Base-by-base conservation (phyloP, 2,113 vertebrate species). In the Hippocampus zosterae region DNA sequence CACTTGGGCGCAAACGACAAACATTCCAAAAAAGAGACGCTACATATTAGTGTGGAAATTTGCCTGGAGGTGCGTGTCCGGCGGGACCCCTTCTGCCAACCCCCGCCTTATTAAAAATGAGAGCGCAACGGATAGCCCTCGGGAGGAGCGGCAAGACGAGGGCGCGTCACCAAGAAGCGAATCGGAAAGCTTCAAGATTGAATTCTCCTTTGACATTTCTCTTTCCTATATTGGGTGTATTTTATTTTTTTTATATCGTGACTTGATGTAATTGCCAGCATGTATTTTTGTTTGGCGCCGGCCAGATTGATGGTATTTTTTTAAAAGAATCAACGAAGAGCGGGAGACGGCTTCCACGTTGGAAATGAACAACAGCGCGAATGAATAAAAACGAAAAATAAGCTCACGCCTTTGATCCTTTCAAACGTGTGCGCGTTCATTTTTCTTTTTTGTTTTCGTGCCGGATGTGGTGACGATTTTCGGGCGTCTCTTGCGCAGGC, bases 401-500 rank as follows among this genome's bases (percentile, higher is more conserved):
- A 40, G 52, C 1, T n/a, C 25, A 1, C 12, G 33, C 33, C 5
- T 46, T 46, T 46, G 12, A 46, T 5, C 15, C 44, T 15, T 52
- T 52, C 5, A 7, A 52, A 52, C 3, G 6, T 2, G 5, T 3
- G 23, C 23, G 5, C 3, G 18, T 29, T 33, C 3, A 27, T 27
- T 27, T 27, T 27, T 27, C 2, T 33, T 56, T 42, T 27, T 72
- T 71, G 37, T 73, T 65, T 52, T 33, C 33, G 33, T 37, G 5
- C 33, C 1, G 33, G 33, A 37, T 6, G 33, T 0, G 0, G 33
- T 37, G 33, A 6, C 5, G 5, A 37, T 37, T 37, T 37, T 37
- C 5, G 33, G 42, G 42, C 10, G 42, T 74, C 69, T 23, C 74
- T 61, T 76, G 85, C 79, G 25, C 92, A 98, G 97, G 93, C 92